Evolutionary conservation across 2,888 invertebrate species (phyloP), one percentile per base, ranked within the genome.

Genomic region (Uropetala carovei): DNA sequence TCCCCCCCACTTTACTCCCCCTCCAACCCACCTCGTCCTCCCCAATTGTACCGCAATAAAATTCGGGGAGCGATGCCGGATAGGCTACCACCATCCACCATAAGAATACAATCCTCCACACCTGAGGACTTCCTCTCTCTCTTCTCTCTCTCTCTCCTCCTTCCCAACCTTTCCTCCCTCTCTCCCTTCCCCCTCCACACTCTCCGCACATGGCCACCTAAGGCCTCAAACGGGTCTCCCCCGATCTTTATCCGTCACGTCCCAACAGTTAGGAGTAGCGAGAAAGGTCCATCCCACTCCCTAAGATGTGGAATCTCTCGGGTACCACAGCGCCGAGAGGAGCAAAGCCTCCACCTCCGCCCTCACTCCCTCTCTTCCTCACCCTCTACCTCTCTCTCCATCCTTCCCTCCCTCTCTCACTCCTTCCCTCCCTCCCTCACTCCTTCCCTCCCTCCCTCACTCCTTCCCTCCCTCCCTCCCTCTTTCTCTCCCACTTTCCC

Each of bases 191-290:
- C 64, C 16, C 2, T 16, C 16, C 64, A 2, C 64, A 16, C 64
- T 64, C 64, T 64, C 18, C 64, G 16, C 18, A 16, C 18, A 18
- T 16, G 64, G 14, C 64, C 64, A 64, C 64, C 14, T 18, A 64
- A 14, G 18, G 16, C 30, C 27, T 22, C 82, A 30, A 43, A 18
- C 83, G 18, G 30, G 30, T 18, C 83, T 16, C 83, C 14, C 30
- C 9, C 85, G 85, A 85, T 85, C 85, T 58, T 57, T 85, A 85
- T 85, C 85, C 22, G n/a, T 81, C 81, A 81, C 81, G 81, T 85
- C 57, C 30, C 81, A 30, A 30, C 81, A 22, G 22, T 81, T 22
- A 22, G 81, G 81, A 27, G 27, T 27, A 30, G 43, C 43, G 27
- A 30, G 64, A 18, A 18, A 14, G 64, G 14, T 64, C 64, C 64